Evolutionary conservation across 2,113 vertebrate species (phyloP).

Genomic region (Scatophagus argus): DNA sequence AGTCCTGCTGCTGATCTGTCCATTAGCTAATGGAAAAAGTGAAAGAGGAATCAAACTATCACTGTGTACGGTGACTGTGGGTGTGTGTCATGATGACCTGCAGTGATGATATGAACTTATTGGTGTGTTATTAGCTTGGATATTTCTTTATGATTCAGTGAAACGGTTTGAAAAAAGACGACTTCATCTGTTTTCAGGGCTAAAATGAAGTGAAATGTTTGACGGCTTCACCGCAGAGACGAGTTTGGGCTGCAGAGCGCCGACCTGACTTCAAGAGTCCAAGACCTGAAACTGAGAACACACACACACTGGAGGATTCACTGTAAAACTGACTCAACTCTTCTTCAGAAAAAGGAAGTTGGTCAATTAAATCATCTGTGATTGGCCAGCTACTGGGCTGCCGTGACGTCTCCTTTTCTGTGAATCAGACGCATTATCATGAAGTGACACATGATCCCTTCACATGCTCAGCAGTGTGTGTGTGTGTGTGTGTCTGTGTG

Average conservation of each 20-base stretch:
- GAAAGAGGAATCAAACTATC: no score
- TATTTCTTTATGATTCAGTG: background rate
- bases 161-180: background rate
- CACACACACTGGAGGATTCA: background rate
- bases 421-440: background rate
- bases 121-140: background rate
- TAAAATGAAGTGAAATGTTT: slow-evolving; percentile 6
- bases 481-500: background rate
- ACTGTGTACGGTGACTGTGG: no score
- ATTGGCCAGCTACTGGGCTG: background rate
- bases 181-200: no score
- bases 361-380: background rate
- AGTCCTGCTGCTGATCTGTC: slow-evolving; percentile 11
- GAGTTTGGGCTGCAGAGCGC: background rate
- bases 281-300: background rate
- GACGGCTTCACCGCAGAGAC: background rate
- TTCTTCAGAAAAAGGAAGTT: slow-evolving; percentile 30
- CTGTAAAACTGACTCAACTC: background rate
- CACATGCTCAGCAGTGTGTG: background rate
- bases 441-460: background rate
- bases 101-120: background rate
- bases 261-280: no score
- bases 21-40: slow-evolving; percentile 56
- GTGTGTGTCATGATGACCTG: no score
- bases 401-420: background rate